A percentile compares a stretch with the other conserved stretches of the same genome.
Conservation (phyloP, 2,888 invertebrate species). For the Campoplex capitator region DNA sequence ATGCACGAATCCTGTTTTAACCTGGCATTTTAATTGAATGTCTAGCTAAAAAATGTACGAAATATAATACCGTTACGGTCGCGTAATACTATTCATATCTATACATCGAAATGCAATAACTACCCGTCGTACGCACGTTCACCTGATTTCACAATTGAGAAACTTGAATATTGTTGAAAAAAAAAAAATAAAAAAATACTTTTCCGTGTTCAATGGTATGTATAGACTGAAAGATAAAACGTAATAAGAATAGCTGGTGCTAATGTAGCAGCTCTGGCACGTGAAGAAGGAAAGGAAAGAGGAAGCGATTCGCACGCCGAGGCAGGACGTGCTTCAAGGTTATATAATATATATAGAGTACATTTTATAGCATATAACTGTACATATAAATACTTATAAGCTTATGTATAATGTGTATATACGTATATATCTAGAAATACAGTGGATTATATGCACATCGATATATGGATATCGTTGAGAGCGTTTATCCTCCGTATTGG, state of each 20-base stretch:
- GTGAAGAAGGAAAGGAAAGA: conserved; percentile 65
- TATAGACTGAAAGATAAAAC: conserved; percentile 49
- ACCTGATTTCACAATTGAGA: conserved; percentile 45
- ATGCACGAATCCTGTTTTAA: neutral
- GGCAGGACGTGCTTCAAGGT: conserved; percentile 68
- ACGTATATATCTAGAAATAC: neutral
- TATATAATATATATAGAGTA: conserved; percentile 59
- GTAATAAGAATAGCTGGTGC: conserved; percentile 59
- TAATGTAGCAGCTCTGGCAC: conserved; percentile 49
- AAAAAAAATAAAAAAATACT: conserved; percentile 8
- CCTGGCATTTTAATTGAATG: neutral
- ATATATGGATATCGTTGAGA: conserved; percentile 17
- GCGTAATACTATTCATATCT: conserved; percentile 16
- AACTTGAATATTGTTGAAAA: conserved; percentile 37
- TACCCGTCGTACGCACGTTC: neutral
- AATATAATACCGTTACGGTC: neutral
- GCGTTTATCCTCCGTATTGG: conserved; percentile 14
- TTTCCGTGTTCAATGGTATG: conserved; percentile 47
- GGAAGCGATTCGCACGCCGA: conserved; percentile 67
- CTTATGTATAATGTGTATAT: neutral
- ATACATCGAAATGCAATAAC: conserved; percentile 6
- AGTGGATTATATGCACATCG: conserved; percentile 1
- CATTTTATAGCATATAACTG: conserved; percentile 35
- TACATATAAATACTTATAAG: neutral
- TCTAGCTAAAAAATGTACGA: neutral